phyloP scores from a whole-genome alignment of 2,888 invertebrate species.

The Microplitis manilae region DNA sequence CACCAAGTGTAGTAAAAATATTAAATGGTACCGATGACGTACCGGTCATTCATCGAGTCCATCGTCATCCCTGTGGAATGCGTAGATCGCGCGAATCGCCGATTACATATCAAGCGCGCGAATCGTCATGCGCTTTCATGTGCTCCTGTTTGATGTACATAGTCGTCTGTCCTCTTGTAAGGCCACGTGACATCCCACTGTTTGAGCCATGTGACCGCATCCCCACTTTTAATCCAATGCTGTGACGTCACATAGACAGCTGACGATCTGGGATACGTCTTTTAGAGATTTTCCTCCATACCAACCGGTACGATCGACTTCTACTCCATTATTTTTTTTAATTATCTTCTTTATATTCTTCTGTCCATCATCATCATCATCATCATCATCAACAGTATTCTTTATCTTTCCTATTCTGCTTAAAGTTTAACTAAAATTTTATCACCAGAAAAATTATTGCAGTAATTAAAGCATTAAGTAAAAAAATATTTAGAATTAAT shows the following conservation, averaged over 20 bases:
- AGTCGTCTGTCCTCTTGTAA: conserved; percentile 15
- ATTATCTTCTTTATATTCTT: not conserved
- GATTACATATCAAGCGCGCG: conserved; percentile 22
- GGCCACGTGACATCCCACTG: conserved; percentile 64
- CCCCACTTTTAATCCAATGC: conserved; percentile 43
- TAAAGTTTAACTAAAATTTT: too few relatives aligned
- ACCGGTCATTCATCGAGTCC: conserved; percentile 68
- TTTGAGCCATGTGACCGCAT: conserved; percentile 61
- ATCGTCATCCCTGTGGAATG: conserved; percentile 68
- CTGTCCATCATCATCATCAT: too few relatives aligned
- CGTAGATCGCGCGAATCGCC: conserved; percentile 31
- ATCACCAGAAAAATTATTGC: not conserved
- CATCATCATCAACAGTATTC: too few relatives aligned
- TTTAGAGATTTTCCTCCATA: not conserved
- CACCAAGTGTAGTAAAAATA: conserved; percentile 38
- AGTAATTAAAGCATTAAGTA: not conserved
- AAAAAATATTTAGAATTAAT: not conserved
- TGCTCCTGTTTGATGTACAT: conserved; percentile 7
- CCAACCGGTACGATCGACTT: not conserved
- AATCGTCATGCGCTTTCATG: conserved; percentile 22
- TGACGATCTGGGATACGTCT: conserved; percentile 56
- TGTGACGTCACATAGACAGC: conserved; percentile 68
- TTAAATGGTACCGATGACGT: conserved; percentile 64
- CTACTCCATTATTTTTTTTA: not conserved
- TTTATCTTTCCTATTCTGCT: too few relatives aligned